A percentile compares a stretch with the other conserved stretches of the same genome.
phyloP scores from a whole-genome alignment of 2,888 invertebrate genomes.

The Cyaniris semiargus region DNA sequence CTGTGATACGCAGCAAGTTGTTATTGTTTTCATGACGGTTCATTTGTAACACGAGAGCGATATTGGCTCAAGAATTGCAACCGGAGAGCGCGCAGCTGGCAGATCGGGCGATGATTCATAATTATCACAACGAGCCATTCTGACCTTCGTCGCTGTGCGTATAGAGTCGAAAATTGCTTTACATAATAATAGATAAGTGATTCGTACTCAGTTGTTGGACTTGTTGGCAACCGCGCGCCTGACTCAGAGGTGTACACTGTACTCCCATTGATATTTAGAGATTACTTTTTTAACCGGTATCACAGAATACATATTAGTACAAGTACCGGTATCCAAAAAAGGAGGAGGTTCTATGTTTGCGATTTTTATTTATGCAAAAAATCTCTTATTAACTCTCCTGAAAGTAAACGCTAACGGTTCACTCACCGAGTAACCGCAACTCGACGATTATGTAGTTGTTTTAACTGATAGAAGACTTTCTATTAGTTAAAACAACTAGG shows the following conservation, averaged over 20 bases:
- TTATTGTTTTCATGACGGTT: slow-evolving; percentile 50
- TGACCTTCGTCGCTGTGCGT: slow-evolving; percentile 43
- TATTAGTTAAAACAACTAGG: too few relatives aligned
- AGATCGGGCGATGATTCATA: slow-evolving; percentile 64
- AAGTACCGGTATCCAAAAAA: slow-evolving; percentile 45
- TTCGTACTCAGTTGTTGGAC: slow-evolving; percentile 56
- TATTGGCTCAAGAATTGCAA: slow-evolving; percentile 63
- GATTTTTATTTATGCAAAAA: too few relatives aligned
- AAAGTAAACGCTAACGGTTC: slow-evolving; percentile 40
- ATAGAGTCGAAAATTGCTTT: slow-evolving; percentile 57
- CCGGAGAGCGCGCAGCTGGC: slow-evolving; percentile 67
- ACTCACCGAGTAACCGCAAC: slow-evolving; percentile 41
- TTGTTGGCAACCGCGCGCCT: slow-evolving; percentile 62
- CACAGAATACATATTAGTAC: too few relatives aligned
- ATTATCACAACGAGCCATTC: slow-evolving; percentile 47
- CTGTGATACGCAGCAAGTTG: slow-evolving; percentile 16
- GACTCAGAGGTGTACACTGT: slow-evolving; percentile 68
- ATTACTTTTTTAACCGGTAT: slow-evolving; percentile 44
- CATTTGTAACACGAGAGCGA: slow-evolving; percentile 60
- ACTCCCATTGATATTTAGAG: slow-evolving; percentile 62
- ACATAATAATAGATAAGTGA: slow-evolving; percentile 51
- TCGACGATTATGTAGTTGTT: too few relatives aligned
- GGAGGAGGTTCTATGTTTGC: too few relatives aligned
- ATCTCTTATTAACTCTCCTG: too few relatives aligned
- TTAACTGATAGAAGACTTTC: too few relatives aligned